A percentile compares a stretch with the other conserved stretches of the same genome.
Conservation (phyloP, 1,140 invertebrate species). For the Saccostrea echinata region DNA sequence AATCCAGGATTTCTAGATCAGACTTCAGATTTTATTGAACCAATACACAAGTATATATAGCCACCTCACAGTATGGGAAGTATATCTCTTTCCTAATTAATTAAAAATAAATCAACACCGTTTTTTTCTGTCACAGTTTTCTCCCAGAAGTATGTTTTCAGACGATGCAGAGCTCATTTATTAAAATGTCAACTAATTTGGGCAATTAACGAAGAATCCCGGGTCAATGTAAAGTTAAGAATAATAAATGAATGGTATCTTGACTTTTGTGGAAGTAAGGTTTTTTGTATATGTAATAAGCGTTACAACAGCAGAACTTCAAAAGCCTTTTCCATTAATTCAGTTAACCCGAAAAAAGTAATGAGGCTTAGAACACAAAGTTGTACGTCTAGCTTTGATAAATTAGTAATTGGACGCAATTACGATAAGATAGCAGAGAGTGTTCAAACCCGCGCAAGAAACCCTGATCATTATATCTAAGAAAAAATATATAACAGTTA, state of each 20-base stretch:
- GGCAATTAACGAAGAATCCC: not conserved
- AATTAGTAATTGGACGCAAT: conserved; percentile 37
- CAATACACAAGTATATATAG: too few relatives aligned
- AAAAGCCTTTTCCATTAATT: conserved; percentile 35
- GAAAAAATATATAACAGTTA: conserved; percentile 15
- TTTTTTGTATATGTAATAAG: conserved; percentile 24
- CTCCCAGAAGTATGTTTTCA: not conserved
- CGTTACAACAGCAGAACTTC: conserved; percentile 26
- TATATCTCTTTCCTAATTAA: too few relatives aligned
- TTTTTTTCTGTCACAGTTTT: not conserved
- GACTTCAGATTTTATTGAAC: too few relatives aligned
- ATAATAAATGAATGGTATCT: conserved; percentile 17
- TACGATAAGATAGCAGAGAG: conserved; percentile 28
- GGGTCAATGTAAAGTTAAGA: conserved; percentile 27
- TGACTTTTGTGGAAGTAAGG: conserved; percentile 28
- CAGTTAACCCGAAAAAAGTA: conserved; percentile 36
- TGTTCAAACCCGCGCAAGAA: conserved; percentile 27
- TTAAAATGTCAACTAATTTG: conserved; percentile 30
- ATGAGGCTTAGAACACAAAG: conserved; percentile 36
- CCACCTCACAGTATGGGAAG: too few relatives aligned
- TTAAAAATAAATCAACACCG: too few relatives aligned
- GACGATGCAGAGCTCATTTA: conserved; percentile 1
- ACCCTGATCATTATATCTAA: conserved; percentile 25
- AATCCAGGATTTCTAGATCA: too few relatives aligned
- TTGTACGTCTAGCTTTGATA: conserved; percentile 34